phyloP scores from a whole-genome alignment of 2,113 vertebrate genomes.

The Promerops cafer region DNA sequence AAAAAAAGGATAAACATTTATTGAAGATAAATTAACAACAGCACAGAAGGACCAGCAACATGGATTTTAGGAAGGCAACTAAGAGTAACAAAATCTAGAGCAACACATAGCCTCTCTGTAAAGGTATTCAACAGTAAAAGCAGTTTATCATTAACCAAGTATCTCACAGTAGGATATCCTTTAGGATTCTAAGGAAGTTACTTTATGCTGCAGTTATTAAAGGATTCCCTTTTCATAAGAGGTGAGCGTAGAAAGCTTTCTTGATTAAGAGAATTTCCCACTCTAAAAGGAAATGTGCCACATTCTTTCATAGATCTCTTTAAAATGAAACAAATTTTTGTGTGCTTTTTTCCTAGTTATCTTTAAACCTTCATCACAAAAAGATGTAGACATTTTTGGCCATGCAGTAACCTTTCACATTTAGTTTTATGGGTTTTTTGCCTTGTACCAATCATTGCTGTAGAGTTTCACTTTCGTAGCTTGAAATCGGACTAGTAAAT shows the following conservation, averaged over 20 bases:
- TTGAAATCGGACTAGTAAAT: not conserved
- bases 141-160: not conserved
- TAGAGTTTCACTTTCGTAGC: not conserved
- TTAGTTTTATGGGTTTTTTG: not conserved
- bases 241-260: not conserved
- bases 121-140: not conserved
- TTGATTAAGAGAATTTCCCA: not conserved
- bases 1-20: not conserved
- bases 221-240: not conserved
- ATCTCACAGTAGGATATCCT: not conserved
- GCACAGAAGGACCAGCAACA: not conserved
- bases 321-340: not conserved
- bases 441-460: not conserved
- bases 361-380: not conserved
- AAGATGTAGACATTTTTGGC: not conserved
- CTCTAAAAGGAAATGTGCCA: not conserved
- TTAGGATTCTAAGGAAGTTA: not conserved
- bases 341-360: not conserved
- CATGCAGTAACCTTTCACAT: not conserved
- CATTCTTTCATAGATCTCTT: not conserved
- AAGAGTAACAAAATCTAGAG: not conserved
- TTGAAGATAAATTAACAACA: not conserved
- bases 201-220: not conserved
- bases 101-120: not conserved
- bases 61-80: not conserved